A percentile compares a stretch with the other conserved stretches of the same genome.
phyloP scores from a whole-genome alignment of 2,888 invertebrate genomes.

The Macropis europaea region DNA sequence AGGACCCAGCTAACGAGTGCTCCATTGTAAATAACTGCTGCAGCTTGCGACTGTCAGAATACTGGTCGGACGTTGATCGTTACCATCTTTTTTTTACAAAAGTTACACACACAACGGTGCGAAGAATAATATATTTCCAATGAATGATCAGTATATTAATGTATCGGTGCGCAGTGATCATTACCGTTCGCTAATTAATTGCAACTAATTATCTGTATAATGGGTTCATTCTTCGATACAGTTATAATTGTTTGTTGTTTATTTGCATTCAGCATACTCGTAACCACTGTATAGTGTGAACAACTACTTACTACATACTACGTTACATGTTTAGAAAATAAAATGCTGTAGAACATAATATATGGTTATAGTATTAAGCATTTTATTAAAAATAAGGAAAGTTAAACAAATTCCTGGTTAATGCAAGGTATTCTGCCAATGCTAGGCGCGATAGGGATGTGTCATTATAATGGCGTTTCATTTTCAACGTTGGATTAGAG shows the following conservation, averaged over 20 bases:
- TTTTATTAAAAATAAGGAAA: too few relatives aligned
- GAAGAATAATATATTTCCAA: not conserved
- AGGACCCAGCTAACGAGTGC: constrained; percentile 69
- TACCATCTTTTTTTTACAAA: constrained; percentile 35
- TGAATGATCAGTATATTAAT: not conserved
- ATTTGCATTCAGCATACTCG: too few relatives aligned
- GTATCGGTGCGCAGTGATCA: not conserved
- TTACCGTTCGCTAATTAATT: not conserved
- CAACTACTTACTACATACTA: too few relatives aligned
- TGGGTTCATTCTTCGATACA: not conserved
- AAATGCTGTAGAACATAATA: too few relatives aligned
- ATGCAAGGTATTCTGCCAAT: too few relatives aligned
- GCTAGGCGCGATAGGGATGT: too few relatives aligned
- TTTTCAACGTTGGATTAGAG: too few relatives aligned
- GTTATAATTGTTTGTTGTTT: not conserved
- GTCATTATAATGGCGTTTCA: too few relatives aligned
- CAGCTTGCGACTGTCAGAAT: constrained; percentile 60
- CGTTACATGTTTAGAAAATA: too few relatives aligned
- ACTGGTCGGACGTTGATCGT: constrained; percentile 60
- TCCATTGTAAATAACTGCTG: constrained; percentile 72
- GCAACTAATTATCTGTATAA: not conserved
- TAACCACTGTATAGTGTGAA: too few relatives aligned
- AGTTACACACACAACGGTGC: constrained; percentile 9
- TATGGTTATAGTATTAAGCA: too few relatives aligned
- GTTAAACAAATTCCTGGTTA: too few relatives aligned